Evolutionary conservation across 2,888 invertebrate species (phyloP).

Genomic region (Drosophila borborema): DNA sequence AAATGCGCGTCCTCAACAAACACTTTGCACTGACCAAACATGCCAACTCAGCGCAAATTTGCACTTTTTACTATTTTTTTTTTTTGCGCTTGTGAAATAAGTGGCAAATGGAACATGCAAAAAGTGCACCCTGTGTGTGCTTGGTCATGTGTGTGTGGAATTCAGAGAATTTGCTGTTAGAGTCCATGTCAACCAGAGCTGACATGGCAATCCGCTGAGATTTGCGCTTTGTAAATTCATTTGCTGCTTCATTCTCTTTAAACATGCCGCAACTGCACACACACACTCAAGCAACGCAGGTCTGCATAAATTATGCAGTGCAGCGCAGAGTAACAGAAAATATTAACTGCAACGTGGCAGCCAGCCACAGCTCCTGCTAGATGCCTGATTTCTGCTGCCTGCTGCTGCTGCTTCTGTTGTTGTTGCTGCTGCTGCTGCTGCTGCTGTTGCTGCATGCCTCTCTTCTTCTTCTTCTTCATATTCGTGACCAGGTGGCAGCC

Average conservation of each 20-base stretch:
- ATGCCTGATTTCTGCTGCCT: background rate
- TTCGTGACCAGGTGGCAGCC: conserved; percentile 66
- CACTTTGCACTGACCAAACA: conserved; percentile 37
- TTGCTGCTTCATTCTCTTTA: conserved; percentile 46
- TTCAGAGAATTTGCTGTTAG: conserved; percentile 37
- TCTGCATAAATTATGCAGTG: conserved; percentile 77
- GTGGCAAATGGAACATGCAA: conserved; percentile 8
- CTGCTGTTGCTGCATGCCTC: background rate
- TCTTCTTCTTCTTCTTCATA: conserved; percentile 1
- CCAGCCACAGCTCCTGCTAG: conserved; percentile 16
- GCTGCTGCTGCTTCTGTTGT: background rate
- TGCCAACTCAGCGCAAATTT: conserved; percentile 49
- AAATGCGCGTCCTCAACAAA: conserved; percentile 33
- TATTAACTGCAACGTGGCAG: conserved; percentile 71
- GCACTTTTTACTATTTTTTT: conserved; percentile 20
- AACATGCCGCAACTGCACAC: conserved; percentile 47
- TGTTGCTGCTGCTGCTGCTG: background rate
- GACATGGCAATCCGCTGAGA: conserved; percentile 66
- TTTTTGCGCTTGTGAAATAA: background rate
- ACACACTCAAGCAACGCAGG: conserved; percentile 35
- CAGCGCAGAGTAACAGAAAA: conserved; percentile 73
- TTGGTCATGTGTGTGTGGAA: conserved; percentile 30
- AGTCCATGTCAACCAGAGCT: conserved; percentile 58
- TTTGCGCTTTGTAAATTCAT: conserved; percentile 68
- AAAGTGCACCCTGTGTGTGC: conserved; percentile 16